phyloP scores from a whole-genome alignment of 2,113 vertebrate species.

The Poeciliopsis turrubarensis region DNA sequence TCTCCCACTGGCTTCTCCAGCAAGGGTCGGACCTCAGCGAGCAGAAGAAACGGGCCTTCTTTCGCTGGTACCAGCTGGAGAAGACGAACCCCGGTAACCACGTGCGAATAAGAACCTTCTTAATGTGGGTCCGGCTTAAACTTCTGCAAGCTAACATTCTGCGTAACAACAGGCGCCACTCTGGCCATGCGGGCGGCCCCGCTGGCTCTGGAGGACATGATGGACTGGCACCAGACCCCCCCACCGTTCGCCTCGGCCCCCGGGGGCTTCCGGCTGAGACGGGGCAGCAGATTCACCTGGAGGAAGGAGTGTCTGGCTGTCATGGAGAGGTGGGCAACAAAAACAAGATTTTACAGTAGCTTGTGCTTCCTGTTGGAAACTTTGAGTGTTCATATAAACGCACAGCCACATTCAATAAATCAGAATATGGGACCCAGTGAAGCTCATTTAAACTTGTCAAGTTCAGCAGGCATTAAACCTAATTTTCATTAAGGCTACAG shows the following conservation, averaged over 20 bases:
- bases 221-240: slow-evolving; percentile 94
- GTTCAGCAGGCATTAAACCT: too few species aligned
- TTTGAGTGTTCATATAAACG: too few species aligned
- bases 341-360: neutral
- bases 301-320: slow-evolving; percentile 98
- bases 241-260: slow-evolving; percentile 89
- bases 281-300: slow-evolving; percentile 98
- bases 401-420: too few species aligned
- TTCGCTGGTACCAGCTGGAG: slow-evolving; percentile 98
- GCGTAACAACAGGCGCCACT: slow-evolving; percentile 85
- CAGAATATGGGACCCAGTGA: too few species aligned
- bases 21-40: slow-evolving; percentile 98
- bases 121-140: neutral
- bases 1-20: slow-evolving; percentile 98
- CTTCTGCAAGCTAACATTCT: neutral
- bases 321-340: slow-evolving; percentile 91
- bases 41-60: slow-evolving; percentile 98
- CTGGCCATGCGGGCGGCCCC: slow-evolving; percentile 94
- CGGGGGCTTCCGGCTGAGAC: slow-evolving; percentile 91
- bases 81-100: slow-evolving; percentile 93
- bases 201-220: slow-evolving; percentile 89
- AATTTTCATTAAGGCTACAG: too few species aligned
- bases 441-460: too few species aligned
- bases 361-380: too few species aligned
- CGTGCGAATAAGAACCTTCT: neutral